Evolutionary conservation across 2,888 invertebrate species (phyloP), one percentile per base, ranked within the genome.

Genomic region (Philereme transversata): DNA sequence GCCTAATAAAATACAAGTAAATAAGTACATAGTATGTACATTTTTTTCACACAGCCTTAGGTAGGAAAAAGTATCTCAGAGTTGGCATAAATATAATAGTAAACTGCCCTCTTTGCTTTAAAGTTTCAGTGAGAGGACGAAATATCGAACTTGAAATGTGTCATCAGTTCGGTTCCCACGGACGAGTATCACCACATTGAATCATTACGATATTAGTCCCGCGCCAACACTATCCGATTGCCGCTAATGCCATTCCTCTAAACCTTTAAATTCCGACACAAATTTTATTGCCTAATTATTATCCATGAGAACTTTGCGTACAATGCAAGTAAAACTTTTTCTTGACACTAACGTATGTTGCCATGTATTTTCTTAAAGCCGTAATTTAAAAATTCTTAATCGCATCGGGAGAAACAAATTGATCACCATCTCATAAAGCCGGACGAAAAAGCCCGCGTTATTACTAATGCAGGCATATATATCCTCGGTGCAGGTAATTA

Each of bases 161-260:
- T 43, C 64, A 63, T 78, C 74, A 74, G 75, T 78, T 79, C 72
- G 73, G 79, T 87, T 88, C 86, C 83, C 87, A 87, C 86, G 83
- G 76, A 77, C 75, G 77, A 81, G 80, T 81, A 83, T 81, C 84
- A 84, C 82, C 77, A 84, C 82, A 77, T 83, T 79, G 79, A 80
- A 79, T 82, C 83, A 87, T 87, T 88, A 85, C 83, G 78, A 81
- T 84, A 86, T 87, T 84, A 83, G 79, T 77, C 78, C 67, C 76
- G 75, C 76, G 73, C 76, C 77, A 75, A 74, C 75, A 73, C 69
- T 78, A 71, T 72, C 75, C 77, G 82, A 82, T 85, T 81, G 79
- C 73, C 74, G 76, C 80, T 84, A 86, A 86, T 81, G 80, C 78
- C 77, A 73, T 71, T 79, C 75, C 76, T 76, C 76, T 68, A 72